A percentile compares a stretch with the other conserved stretches of the same genome.
Conservation (phyloP, 2,797 vertebrate species). For the Schizothorax lantsangensis region DNA sequence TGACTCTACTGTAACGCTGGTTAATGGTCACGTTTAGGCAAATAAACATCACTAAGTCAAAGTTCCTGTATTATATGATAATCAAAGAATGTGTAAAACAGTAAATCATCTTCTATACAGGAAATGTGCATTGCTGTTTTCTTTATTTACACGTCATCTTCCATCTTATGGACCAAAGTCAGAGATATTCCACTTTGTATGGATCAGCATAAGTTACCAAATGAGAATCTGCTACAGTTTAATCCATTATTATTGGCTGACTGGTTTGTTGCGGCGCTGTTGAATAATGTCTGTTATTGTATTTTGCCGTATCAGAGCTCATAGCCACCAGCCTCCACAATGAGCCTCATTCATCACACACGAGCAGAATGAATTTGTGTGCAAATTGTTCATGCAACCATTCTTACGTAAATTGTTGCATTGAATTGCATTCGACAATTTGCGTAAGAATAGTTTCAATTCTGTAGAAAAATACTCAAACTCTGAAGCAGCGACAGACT, state of each 20-base stretch:
- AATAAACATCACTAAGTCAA: not conserved
- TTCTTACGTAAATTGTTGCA: not conserved
- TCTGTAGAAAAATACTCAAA: not conserved
- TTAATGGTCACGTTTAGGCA: too few relatives aligned
- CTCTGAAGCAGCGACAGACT: not conserved
- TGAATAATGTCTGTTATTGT: not conserved
- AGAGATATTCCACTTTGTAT: not conserved
- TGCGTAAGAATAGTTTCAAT: conserved; percentile 9
- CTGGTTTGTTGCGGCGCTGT: not conserved
- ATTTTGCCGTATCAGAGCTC: not conserved
- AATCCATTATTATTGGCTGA: not conserved
- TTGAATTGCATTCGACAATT: conserved; percentile 7
- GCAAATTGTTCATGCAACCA: not conserved
- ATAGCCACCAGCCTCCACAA: conserved; percentile 2
- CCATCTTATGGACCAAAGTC: not conserved
- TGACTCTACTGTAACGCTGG: not conserved
- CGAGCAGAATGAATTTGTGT: not conserved
- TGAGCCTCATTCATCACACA: conserved; percentile 1
- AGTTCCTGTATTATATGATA: not conserved
- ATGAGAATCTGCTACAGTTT: not conserved
- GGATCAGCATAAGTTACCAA: not conserved
- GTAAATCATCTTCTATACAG: not conserved
- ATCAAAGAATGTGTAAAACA: not conserved
- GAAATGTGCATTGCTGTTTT: not conserved
- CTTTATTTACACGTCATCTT: not conserved